Evolutionary conservation across 2,113 vertebrate species (phyloP).

Genomic region (Galbula dea): DNA sequence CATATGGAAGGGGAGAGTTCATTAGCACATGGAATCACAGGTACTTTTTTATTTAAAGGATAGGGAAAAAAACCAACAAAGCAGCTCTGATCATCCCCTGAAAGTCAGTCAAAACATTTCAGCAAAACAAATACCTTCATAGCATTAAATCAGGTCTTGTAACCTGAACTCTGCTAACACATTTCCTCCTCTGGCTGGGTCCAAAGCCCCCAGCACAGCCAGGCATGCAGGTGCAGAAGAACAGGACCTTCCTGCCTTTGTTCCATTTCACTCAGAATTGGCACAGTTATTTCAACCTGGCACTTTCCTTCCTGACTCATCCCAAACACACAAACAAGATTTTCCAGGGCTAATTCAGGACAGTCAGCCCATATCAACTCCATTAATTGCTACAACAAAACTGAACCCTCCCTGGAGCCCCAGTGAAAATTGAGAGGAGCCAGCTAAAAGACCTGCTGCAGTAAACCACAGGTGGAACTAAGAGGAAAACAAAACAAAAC

Average conservation of each 20-base stretch:
- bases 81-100: neutral
- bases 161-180: neutral
- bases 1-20: neutral
- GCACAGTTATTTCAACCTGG: slow-evolving; percentile 28
- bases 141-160: neutral
- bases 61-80: neutral
- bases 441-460: neutral
- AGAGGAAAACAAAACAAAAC: no score
- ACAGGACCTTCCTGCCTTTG: slow-evolving; percentile 56
- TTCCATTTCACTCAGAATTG: slow-evolving; percentile 28
- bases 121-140: neutral
- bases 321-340: slow-evolving; percentile 47
- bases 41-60: neutral
- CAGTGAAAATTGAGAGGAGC: neutral
- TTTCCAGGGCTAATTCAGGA: slow-evolving; percentile 49
- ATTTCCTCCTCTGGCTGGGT: neutral
- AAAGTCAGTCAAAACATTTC: neutral
- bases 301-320: slow-evolving; percentile 59
- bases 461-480: neutral
- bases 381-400: slow-evolving; percentile 2
- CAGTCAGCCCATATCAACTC: neutral
- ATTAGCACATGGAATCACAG: neutral
- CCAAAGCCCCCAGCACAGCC: neutral
- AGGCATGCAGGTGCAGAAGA: slow-evolving; percentile 13
- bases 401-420: neutral